Conservation (phyloP, 2,888 invertebrate species). For the Patella caerulea region DNA sequence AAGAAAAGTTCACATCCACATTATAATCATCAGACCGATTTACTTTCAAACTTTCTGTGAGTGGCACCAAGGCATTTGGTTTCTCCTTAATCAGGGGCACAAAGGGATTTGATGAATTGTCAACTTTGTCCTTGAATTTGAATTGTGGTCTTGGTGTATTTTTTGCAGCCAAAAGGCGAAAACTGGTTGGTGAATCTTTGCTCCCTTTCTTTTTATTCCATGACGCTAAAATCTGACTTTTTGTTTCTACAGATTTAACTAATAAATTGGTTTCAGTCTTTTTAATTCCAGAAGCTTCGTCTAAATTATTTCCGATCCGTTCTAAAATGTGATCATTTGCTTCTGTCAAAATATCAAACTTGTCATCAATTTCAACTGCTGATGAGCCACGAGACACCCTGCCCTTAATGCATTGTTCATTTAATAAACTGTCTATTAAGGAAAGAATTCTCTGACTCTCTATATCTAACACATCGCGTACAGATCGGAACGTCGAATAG, state of each 20-base stretch:
- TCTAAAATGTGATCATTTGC: constrained; percentile 88
- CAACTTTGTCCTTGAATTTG: constrained; percentile 86
- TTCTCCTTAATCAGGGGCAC: constrained; percentile 87
- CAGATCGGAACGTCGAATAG: constrained; percentile 84
- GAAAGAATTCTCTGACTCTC: constrained; percentile 78
- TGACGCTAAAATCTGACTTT: constrained; percentile 50
- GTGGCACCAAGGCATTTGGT: constrained; percentile 87
- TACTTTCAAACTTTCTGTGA: constrained; percentile 48
- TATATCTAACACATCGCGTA: constrained; percentile 78
- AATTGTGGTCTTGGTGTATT: constrained; percentile 82
- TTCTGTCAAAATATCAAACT: constrained; percentile 84
- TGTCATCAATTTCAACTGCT: constrained; percentile 64
- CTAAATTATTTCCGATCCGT: constrained; percentile 75
- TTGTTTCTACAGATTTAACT: constrained; percentile 52
- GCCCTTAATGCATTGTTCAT: constrained; percentile 63
- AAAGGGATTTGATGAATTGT: constrained; percentile 86
- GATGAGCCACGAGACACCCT: constrained; percentile 48
- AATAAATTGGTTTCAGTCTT: constrained; percentile 67
- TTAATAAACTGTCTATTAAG: constrained; percentile 62
- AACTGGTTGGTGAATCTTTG: constrained; percentile 60
- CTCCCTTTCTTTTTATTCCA: constrained; percentile 70
- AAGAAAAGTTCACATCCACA: constrained; percentile 68
- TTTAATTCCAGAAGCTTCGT: constrained; percentile 70
- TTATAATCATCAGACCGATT: constrained; percentile 47
- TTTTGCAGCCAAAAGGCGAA: constrained; percentile 67